Conservation (phyloP, 2,113 vertebrate genomes). For the Hiodon alosoides region DNA sequence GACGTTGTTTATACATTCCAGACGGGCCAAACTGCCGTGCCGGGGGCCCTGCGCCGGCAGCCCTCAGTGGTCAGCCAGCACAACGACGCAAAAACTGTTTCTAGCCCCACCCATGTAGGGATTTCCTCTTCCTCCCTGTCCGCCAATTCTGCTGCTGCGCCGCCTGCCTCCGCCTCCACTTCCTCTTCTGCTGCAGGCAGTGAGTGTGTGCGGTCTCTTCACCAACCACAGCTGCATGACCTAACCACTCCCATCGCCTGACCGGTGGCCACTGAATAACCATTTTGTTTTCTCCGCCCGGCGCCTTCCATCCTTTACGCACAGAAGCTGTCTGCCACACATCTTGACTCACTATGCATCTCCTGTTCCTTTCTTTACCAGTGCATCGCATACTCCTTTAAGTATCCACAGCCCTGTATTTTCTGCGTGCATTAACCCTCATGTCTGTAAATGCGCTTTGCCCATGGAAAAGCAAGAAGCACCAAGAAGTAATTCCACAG, state of each 20-base stretch:
- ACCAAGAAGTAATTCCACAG: neutral
- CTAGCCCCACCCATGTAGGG: conserved; percentile 93
- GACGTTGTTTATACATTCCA: conserved; percentile 99
- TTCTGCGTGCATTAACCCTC: conserved; percentile 41
- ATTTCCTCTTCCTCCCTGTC: conserved; percentile 84
- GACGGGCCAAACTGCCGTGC: conserved; percentile 85
- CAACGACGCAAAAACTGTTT: conserved; percentile 95
- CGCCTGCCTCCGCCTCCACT: conserved; percentile 69
- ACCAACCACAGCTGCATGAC: conserved; percentile 68
- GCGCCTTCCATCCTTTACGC: conserved; percentile 29
- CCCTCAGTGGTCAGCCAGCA: conserved; percentile 94
- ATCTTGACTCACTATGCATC: conserved; percentile 19
- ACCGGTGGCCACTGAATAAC: conserved; percentile 51
- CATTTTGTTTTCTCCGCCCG: conserved; percentile 46
- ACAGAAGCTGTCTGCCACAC: conserved; percentile 21
- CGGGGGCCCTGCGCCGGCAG: conserved; percentile 91
- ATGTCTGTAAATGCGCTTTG: conserved; percentile 3
- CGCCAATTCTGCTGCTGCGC: conserved; percentile 83
- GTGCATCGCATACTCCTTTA: conserved; percentile 28
- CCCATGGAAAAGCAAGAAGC: neutral
- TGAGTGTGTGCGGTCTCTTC: conserved; percentile 79
- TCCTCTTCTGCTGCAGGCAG: conserved; percentile 92
- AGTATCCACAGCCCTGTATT: neutral
- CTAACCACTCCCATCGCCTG: conserved; percentile 59
- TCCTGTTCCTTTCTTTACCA: neutral